Percentiles rank a stretch among this genome's conserved stretches.
Evolutionary conservation across 2,888 invertebrate species (phyloP).

Genomic region (Sussaba pulchella): DNA sequence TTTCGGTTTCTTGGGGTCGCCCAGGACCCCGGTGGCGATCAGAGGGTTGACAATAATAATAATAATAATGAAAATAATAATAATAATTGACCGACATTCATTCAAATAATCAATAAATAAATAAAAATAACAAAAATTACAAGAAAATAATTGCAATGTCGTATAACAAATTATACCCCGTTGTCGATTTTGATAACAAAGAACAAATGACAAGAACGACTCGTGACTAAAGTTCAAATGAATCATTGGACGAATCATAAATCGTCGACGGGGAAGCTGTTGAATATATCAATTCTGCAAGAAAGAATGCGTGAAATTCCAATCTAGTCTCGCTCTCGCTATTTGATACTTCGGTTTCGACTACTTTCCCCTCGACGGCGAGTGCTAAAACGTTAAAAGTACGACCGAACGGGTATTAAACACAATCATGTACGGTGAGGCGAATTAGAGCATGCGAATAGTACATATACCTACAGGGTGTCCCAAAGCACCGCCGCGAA

Average conservation of each 20-base stretch:
- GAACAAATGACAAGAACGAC: background rate
- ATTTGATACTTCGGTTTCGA: slow-evolving; percentile 31
- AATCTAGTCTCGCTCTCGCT: slow-evolving; percentile 9
- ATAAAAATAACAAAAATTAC: too few species aligned
- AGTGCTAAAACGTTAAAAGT: slow-evolving; percentile 28
- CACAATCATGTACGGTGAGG: slow-evolving; percentile 44
- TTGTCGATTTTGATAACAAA: background rate
- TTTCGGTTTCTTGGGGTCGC: too few species aligned
- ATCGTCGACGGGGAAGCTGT: background rate
- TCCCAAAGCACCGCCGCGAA: too few species aligned
- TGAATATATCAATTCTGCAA: background rate
- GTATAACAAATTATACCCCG: too few species aligned
- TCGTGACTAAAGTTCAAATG: background rate
- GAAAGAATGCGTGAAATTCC: background rate
- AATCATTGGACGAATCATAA: background rate
- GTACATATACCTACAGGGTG: background rate
- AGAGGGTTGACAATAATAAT: too few species aligned
- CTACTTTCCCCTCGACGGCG: slow-evolving; percentile 48
- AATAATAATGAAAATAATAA: too few species aligned
- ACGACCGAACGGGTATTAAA: slow-evolving; percentile 39
- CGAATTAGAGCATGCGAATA: slow-evolving; percentile 54
- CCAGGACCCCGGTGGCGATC: too few species aligned
- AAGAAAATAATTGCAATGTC: background rate
- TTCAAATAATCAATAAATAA: too few species aligned
- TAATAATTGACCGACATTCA: too few species aligned